These are phyloP conservation scores for Mycteria americana DNA, from an alignment of 2,797 vertebrate species.

Conservation along the genomic window DNA sequence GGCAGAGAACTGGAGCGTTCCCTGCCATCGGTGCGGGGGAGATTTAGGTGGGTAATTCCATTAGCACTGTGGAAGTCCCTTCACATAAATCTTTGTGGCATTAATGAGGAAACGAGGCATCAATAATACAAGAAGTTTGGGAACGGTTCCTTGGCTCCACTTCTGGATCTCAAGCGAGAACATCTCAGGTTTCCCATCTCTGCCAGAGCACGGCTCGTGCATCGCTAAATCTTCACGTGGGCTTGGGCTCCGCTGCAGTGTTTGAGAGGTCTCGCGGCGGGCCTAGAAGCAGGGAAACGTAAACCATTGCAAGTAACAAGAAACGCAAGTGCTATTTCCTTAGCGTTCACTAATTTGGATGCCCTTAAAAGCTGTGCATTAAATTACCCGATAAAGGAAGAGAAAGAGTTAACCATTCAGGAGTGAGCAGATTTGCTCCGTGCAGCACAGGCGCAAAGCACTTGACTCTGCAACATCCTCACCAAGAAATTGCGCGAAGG, in stretches of 20 bases:
- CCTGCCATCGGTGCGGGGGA: neutral
- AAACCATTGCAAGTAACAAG: neutral
- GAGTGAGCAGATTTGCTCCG: neutral
- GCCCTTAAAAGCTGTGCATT: neutral
- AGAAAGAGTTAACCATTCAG: neutral
- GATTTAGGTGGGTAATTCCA: conserved; percentile 57
- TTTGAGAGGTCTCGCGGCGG: neutral
- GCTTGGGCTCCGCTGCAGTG: neutral
- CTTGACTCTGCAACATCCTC: neutral
- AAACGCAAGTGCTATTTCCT: neutral
- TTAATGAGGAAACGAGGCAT: conserved; percentile 7
- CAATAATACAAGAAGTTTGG: neutral
- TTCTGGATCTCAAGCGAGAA: neutral
- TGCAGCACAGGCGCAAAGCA: neutral
- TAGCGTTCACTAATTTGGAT: neutral
- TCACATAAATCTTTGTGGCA: conserved; percentile 6
- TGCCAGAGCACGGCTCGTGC: neutral
- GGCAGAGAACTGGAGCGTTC: neutral
- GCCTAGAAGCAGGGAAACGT: neutral
- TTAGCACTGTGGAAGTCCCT: conserved; percentile 50
- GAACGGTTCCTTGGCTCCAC: neutral
- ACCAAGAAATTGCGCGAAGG: neutral
- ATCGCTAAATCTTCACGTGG: neutral
- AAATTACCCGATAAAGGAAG: rapidly evolving
- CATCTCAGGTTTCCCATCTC: neutral